Evolutionary conservation across 2,113 vertebrate species (phyloP).

Genomic region (Toxotes jaculatrix): DNA sequence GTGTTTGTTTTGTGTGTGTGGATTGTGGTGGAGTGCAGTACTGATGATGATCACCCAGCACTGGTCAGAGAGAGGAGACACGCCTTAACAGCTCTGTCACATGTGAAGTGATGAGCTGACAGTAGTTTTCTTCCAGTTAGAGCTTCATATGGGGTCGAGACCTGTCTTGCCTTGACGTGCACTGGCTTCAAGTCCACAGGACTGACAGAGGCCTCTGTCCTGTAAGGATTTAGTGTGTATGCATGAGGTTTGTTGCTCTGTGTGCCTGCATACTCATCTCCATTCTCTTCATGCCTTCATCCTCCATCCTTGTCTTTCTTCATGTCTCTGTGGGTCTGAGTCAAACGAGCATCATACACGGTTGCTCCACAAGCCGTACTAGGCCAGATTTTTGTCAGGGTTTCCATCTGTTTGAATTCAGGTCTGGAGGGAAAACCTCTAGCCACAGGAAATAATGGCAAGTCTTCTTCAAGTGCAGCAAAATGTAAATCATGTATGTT

Average conservation of each 20-base stretch:
- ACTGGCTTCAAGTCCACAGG: not conserved
- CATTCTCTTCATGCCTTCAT: not conserved
- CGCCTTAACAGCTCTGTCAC: not conserved
- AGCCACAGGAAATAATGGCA: not conserved
- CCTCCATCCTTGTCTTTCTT: not conserved
- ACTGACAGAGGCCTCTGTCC: not conserved
- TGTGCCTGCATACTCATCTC: not conserved
- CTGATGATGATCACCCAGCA: not conserved
- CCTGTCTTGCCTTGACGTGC: not conserved
- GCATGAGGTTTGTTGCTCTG: not conserved
- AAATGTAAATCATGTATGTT: not conserved
- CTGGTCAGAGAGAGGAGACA: not conserved
- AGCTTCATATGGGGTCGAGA: not conserved
- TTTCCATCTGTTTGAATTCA: slow-evolving; percentile 3
- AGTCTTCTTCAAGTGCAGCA: not conserved
- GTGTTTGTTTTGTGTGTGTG: not conserved
- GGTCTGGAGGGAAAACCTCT: not conserved
- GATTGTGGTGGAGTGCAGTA: not conserved
- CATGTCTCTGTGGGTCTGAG: not conserved
- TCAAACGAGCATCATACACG: not conserved
- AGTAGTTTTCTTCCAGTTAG: not conserved
- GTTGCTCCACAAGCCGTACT: not conserved
- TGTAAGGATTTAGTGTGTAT: no score
- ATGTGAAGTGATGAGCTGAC: not conserved
- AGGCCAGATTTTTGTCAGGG: not conserved